Base-by-base conservation (phyloP, 64 coral and sea anemone species). In the Hydrozoanthus tunicans region DNA sequence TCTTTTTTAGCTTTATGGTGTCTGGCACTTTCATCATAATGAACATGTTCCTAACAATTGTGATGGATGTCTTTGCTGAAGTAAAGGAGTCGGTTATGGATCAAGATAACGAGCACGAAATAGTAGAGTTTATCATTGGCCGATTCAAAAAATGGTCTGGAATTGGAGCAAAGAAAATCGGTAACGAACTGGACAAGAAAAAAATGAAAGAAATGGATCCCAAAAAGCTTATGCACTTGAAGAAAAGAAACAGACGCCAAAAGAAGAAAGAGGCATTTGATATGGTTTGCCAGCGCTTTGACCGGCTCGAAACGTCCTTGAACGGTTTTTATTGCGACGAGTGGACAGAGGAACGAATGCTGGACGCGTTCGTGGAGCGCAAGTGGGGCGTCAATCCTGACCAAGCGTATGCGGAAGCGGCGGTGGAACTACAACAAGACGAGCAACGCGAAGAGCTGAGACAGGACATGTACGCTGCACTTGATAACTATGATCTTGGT, bases 21-120 rank as follows among this genome's bases (percentile, higher is more conserved):
- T 93, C 94, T 69, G 93, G 93, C 5, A 98, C 70, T 11, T 94
- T 98, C 10, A 93, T 98, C 25, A 79, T 98, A 72, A 98, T 98
- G 96, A 98, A 98, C 60, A 94, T 98, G 96, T 98, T 98, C 59
- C 76, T 98, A 6, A 94, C 96, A 11, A 98, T 98, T 54, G 88
- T 98, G 5, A 82, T 94, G 51, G 96, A 98, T 55, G 93, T 94
- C 54, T 98, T 94, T 71, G 86, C 96, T 3, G 96, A 98, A 43
- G 93, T 98, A 9, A 92, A 94, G 62, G 96, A 86, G 23, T 51
- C 62, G 54, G 74, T 90, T 0, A 73, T 59, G 13, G 86, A 90
- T 43, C 57, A 80, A 9, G 93, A 79, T 3, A 96, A 91, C 17
- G 96, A 98, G 24, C 94, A 94, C 80, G 96, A 92, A 15, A 92